phyloP scores from a whole-genome alignment of 1,140 invertebrate species.

The Vanessa tameamea region DNA sequence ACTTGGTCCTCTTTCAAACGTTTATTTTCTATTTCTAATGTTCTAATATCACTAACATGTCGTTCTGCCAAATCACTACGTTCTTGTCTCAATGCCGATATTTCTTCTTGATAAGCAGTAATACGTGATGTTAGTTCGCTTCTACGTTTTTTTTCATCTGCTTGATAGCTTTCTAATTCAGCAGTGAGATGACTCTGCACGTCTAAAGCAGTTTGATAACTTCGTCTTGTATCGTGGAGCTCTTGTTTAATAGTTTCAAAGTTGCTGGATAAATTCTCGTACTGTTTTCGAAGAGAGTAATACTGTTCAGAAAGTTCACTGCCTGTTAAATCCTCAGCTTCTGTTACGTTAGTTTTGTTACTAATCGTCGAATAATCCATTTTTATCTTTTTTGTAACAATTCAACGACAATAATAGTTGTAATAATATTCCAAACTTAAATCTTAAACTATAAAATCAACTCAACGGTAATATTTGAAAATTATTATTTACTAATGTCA shows the following conservation, averaged over 20 bases:
- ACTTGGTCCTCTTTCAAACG: conserved; percentile 62
- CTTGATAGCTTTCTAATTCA: conserved; percentile 71
- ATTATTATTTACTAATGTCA: neutral
- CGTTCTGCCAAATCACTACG: conserved; percentile 51
- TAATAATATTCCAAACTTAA: neutral
- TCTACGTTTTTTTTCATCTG: conserved; percentile 58
- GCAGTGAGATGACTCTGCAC: conserved; percentile 71
- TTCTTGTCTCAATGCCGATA: conserved; percentile 59
- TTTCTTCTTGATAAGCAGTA: conserved; percentile 64
- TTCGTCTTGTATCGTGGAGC: conserved; percentile 67
- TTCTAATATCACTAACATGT: conserved; percentile 57
- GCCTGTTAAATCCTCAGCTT: conserved; percentile 62
- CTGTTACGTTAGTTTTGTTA: conserved; percentile 67
- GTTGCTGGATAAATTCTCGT: conserved; percentile 60
- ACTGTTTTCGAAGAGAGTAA: conserved; percentile 71
- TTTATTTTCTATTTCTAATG: conserved; percentile 58
- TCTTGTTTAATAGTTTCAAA: conserved; percentile 75
- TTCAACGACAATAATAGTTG: neutral
- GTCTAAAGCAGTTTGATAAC: conserved; percentile 73
- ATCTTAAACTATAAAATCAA: neutral
- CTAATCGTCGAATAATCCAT: conserved; percentile 76
- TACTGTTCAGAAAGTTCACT: conserved; percentile 69
- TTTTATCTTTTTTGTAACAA: conserved; percentile 2
- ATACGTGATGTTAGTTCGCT: conserved; percentile 59
- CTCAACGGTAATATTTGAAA: neutral